Evolutionary conservation across 1,140 invertebrate genomes (phyloP), one percentile per base, ranked within the genome.

Genomic region (Brachionus paranguensis): DNA sequence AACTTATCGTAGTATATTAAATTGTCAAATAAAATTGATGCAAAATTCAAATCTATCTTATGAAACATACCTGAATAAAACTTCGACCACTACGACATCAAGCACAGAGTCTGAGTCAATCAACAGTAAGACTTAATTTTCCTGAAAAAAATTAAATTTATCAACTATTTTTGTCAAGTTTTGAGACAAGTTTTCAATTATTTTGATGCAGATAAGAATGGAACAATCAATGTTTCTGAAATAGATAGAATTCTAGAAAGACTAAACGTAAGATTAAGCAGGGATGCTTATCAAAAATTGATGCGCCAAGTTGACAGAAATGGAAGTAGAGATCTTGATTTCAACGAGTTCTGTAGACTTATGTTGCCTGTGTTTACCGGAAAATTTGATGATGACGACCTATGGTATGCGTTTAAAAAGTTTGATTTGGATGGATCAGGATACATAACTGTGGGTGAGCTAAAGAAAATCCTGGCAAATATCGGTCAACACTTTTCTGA

Each of bases 21-120:
- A 81, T 45, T 81, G 53, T 81, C 78, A 81, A 41, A 64, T 81
- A 64, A 64, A 60, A 68, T 45, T 81, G 7, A 81, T 81, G 78
- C 78, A 64, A 81, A 76, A 76, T 27, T 76, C 72, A 14, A 76
- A 76, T 76, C 45, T 76, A 20, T 12, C 17, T 12, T 76, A 76
- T 50, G 43, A 76, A 50, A 76, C 72, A 45, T 50, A 76, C 24
- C 14, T 50, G 10, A 76, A 50, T 27, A 47, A 72, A 72, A 41
- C 68, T 5, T 20, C 68, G 43, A 41, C 65, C 33, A 68, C 65
- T n/a, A 68, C 68, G 11, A 72, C 33, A 24, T 76, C 45, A 50
- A 76, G 27, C 11, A 76, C 43, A 20, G 43, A 76, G 11, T 50
- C 72, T n/a, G 72, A 76, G 17, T 20, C 72, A 8, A 76, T 76